Evolutionary conservation across 2,113 vertebrate genomes (phyloP).

Genomic region (Scomber scombrus): DNA sequence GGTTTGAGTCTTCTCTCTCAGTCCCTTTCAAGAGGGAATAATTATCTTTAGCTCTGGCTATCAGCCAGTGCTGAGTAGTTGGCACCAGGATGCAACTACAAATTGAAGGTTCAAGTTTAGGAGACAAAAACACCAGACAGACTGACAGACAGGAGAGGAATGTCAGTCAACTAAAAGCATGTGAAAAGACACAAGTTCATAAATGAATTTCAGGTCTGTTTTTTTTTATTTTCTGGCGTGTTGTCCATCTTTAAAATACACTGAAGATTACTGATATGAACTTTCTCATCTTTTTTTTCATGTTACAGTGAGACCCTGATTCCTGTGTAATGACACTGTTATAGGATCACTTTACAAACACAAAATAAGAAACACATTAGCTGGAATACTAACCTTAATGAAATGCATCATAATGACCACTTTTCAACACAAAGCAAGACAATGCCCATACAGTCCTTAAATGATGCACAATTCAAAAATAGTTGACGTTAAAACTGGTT

Average conservation of each 20-base stretch:
- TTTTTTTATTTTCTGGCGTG: conserved; percentile 79
- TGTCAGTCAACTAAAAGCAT: not conserved
- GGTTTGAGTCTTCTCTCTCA: not conserved
- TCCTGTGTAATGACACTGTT: conserved; percentile 80
- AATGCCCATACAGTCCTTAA: conserved; percentile 74
- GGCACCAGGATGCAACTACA: conserved; percentile 6
- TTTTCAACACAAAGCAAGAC: conserved; percentile 62
- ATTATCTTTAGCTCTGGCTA: conserved; percentile 38
- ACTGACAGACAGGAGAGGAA: not conserved
- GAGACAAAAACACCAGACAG: not conserved
- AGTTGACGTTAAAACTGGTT: conserved; percentile 36
- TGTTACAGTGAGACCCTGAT: conserved; percentile 75
- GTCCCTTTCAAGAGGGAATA: conserved; percentile 29
- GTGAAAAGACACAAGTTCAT: conserved; percentile 6
- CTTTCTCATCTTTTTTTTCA: conserved; percentile 58
- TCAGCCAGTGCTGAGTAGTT: conserved; percentile 16
- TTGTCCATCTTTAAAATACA: conserved; percentile 84
- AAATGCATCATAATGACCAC: conserved; percentile 56
- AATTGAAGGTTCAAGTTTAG: conserved; percentile 22
- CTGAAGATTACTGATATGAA: conserved; percentile 79
- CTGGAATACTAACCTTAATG: conserved; percentile 53
- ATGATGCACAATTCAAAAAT: conserved; percentile 55
- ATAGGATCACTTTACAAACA: conserved; percentile 67
- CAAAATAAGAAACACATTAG: conserved; percentile 68
- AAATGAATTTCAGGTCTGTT: conserved; percentile 61